phyloP scores from a whole-genome alignment of 2,797 vertebrate species.

The Discoglossus pictus region DNA sequence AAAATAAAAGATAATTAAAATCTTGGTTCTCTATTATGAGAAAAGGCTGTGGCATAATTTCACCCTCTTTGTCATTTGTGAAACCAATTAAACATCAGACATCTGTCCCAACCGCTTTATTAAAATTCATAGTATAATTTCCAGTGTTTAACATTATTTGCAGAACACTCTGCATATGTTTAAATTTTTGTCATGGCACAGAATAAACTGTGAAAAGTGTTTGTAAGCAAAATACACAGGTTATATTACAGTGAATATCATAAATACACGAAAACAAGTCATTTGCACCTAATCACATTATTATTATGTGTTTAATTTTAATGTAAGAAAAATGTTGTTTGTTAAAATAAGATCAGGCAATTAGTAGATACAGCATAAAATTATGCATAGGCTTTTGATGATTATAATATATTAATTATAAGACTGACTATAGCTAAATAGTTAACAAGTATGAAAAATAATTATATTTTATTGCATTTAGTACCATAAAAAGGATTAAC shows the following conservation, averaged over 20 bases:
- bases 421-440: too few relatives aligned
- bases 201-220: conserved; percentile 20
- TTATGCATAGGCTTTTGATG: too few relatives aligned
- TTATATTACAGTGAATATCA: conserved; percentile 6
- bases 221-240: conserved; percentile 31
- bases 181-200: conserved; percentile 33
- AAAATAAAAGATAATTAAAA: conserved; percentile 50
- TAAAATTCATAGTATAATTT: conserved; percentile 45
- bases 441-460: too few relatives aligned
- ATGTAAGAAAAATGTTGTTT: too few relatives aligned
- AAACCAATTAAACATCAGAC: conserved; percentile 50
- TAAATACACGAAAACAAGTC: background rate
- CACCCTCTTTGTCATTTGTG: conserved; percentile 46
- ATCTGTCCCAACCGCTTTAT: conserved; percentile 44
- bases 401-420: too few relatives aligned
- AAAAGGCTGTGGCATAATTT: conserved; percentile 40
- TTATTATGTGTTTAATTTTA: too few relatives aligned
- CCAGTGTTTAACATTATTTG: conserved; percentile 46
- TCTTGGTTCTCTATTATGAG: conserved; percentile 40
- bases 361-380: too few relatives aligned
- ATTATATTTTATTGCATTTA: too few relatives aligned
- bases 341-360: too few relatives aligned
- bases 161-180: conserved; percentile 38
- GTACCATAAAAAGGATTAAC: too few relatives aligned
- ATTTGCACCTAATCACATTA: background rate